Percentiles rank a stretch among this genome's conserved stretches.
phyloP scores from a whole-genome alignment of 2,113 vertebrate genomes.

The Struthio camelus region DNA sequence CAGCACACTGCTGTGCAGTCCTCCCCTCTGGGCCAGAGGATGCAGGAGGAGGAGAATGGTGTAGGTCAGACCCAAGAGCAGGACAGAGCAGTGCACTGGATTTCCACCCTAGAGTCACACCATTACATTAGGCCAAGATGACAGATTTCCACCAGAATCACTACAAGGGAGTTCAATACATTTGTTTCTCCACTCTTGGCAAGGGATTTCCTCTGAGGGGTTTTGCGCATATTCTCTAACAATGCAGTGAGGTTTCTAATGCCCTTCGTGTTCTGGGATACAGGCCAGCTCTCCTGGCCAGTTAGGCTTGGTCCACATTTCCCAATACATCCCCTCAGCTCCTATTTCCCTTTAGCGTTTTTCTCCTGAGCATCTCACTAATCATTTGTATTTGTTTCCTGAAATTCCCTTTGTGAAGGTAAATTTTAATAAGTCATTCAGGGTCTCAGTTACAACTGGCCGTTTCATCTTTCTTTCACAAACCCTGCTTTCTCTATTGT shows the following conservation, averaged over 20 bases:
- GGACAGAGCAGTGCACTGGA: neutral
- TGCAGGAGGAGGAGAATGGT: neutral
- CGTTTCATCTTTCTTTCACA: neutral
- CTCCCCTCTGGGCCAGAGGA: neutral
- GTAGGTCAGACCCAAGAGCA: neutral
- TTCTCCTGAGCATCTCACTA: neutral
- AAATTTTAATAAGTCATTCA: neutral
- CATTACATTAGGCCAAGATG: neutral
- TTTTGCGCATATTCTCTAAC: neutral
- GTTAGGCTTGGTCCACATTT: neutral
- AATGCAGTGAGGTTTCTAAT: neutral
- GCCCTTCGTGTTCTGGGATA: neutral
- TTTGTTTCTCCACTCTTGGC: neutral
- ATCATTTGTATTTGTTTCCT: neutral
- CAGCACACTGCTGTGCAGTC: accelerated
- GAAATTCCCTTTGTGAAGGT: neutral
- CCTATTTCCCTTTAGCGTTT: neutral
- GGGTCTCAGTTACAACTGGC: neutral
- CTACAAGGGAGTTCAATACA: neutral
- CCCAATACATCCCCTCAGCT: neutral
- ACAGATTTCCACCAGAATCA: neutral
- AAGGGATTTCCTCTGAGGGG: neutral
- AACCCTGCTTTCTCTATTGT: neutral
- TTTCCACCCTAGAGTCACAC: neutral
- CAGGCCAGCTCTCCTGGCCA: neutral